Base-by-base conservation (phyloP, 2,888 invertebrate species). In the Ditula angustiorana region DNA sequence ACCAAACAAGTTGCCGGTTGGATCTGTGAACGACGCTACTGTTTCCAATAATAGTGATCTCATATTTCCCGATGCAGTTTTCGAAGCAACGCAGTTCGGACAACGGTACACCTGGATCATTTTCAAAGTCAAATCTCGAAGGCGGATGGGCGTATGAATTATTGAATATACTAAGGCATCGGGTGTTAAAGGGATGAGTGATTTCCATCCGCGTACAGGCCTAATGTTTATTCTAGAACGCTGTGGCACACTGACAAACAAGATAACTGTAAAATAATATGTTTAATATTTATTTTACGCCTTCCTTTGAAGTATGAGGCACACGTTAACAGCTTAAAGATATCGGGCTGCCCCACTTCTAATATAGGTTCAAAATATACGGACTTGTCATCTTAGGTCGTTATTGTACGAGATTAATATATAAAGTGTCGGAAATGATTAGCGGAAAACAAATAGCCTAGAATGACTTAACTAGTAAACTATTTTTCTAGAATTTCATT, bases 121-220 rank as follows among this genome's bases (percentile, higher is more conserved):
- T 87, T 82, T 86, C 77, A 84, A 87, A 89, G 83, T 86, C 83
- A 86, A 88, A 88, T 84, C 67, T 67, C 61, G 65, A 64, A 58
- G 76, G 79, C 74, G 72, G 74, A 71, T 73, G 71, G 70, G 56
- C 66, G 68, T 76, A 80, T 79, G 81, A 79, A 79, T 80, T 74
- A 80, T 80, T 78, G 78, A 82, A 83, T 80, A 62, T 66, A 73
- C 76, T 76, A 77, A 74, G 69, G 71, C 74, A 73, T 67, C 67
- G 60, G 62, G 72, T 68, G 65, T 56, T 66, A 65, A 77, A 76
- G 76, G 74, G 75, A 74, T 74, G 71, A 72, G 69, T 21, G 35
- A 67, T 61, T 59, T 55, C 37, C 68, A 69, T 66, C 69, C 55
- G 73, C 70, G 71, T 71, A 66, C 68, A 66, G 66, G 59, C 61